These are phyloP conservation scores for Eilema sororculum DNA, from an alignment of 2,888 invertebrate species.

Conservation along the genomic window DNA sequence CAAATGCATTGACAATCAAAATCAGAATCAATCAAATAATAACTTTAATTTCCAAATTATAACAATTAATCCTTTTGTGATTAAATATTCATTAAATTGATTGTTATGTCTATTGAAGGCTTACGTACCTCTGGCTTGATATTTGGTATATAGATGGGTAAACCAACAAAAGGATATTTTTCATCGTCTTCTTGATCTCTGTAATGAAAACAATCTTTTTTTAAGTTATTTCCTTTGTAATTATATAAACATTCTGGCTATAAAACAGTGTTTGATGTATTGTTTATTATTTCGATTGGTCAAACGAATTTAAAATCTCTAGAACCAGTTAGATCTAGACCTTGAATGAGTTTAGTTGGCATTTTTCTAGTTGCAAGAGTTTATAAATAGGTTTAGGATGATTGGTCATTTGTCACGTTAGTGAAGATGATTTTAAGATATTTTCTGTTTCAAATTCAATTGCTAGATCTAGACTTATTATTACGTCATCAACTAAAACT, in stretches of 20 bases:
- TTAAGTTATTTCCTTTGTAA: neutral
- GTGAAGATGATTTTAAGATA: neutral
- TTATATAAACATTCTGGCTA: too few relatives aligned
- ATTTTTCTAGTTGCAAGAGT: neutral
- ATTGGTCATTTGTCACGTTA: neutral
- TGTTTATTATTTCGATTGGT: too few relatives aligned
- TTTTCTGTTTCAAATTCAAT: neutral
- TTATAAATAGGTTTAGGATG: too few relatives aligned
- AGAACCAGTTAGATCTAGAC: neutral
- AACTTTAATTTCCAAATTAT: neutral
- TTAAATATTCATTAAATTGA: neutral
- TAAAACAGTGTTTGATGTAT: too few relatives aligned
- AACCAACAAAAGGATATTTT: constrained; percentile 11
- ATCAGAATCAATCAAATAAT: neutral
- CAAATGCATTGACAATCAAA: neutral
- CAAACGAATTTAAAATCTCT: too few relatives aligned
- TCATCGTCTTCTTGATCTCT: constrained; percentile 15
- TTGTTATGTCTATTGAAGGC: constrained; percentile 2
- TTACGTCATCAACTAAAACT: neutral
- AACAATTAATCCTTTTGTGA: neutral
- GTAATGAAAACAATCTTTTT: neutral
- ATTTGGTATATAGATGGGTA: constrained; percentile 37
- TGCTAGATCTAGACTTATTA: neutral
- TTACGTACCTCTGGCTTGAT: constrained; percentile 17
- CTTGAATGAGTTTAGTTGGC: neutral